Evolutionary conservation across 2,888 invertebrate species (phyloP).

Genomic region (Girardia tigrina): DNA sequence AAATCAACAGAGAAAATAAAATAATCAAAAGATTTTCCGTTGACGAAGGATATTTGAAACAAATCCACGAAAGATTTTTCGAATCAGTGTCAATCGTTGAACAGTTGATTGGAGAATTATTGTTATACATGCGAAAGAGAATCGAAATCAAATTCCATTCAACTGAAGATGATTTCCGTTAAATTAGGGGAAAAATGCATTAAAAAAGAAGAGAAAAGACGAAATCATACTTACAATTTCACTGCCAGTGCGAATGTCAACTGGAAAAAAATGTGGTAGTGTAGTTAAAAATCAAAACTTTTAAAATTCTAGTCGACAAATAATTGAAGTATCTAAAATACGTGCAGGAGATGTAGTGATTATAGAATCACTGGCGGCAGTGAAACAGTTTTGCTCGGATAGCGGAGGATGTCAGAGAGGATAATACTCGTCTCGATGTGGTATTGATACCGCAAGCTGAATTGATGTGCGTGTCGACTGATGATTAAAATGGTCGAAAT

Average conservation of each 20-base stretch:
- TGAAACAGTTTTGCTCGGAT: not conserved
- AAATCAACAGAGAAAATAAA: conserved; percentile 24
- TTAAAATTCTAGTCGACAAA: not conserved
- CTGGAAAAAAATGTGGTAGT: not conserved
- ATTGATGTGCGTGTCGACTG: not conserved
- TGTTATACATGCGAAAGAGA: not conserved
- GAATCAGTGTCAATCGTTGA: not conserved
- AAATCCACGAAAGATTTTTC: not conserved
- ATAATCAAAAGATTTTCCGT: not conserved
- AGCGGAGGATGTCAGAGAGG: not conserved
- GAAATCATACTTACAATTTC: not conserved
- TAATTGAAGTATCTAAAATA: not conserved
- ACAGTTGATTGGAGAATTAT: not conserved
- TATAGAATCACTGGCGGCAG: not conserved
- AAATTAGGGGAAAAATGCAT: too few relatives aligned
- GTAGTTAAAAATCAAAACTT: not conserved
- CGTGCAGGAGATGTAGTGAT: not conserved
- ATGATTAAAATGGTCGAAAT: not conserved
- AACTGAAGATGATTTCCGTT: not conserved
- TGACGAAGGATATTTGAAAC: not conserved
- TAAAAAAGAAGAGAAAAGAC: too few relatives aligned
- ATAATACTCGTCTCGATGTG: not conserved
- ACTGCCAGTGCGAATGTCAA: not conserved
- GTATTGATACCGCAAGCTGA: not conserved
- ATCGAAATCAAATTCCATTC: not conserved